These are phyloP conservation scores for Irena cyanogastra DNA, from an alignment of 2,113 vertebrate species.

Conservation along the genomic window DNA sequence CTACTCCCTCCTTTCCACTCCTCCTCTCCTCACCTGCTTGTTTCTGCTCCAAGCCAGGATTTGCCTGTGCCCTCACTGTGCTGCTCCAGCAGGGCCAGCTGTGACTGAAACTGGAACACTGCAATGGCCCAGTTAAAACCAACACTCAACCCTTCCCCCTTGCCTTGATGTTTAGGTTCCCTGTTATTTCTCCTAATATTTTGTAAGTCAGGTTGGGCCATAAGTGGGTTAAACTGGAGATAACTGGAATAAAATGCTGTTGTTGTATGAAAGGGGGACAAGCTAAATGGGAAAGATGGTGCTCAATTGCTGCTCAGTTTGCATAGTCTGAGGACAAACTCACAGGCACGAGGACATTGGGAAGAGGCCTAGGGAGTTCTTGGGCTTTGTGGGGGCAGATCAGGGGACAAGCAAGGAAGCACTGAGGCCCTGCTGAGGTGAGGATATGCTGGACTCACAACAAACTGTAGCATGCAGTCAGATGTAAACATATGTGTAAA, in stretches of 20 bases:
- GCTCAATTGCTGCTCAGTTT: background rate
- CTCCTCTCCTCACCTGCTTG: background rate
- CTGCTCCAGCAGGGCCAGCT: background rate
- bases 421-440: background rate
- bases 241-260: background rate
- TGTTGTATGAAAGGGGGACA: background rate
- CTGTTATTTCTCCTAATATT: background rate
- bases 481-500: background rate
- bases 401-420: background rate
- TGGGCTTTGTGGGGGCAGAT: background rate
- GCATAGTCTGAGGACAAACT: background rate
- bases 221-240: background rate
- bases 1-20: background rate
- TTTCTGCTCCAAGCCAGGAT: background rate
- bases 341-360: background rate
- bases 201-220: background rate
- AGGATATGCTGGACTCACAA: background rate
- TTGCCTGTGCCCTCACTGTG: background rate
- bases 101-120: background rate
- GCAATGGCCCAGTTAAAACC: background rate
- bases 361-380: background rate
- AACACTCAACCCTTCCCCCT: background rate
- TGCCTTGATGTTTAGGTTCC: background rate
- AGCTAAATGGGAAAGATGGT: background rate
- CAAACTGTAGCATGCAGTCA: background rate